phyloP scores from a whole-genome alignment of 2,113 vertebrate species.

The Chaetops frenatus region DNA sequence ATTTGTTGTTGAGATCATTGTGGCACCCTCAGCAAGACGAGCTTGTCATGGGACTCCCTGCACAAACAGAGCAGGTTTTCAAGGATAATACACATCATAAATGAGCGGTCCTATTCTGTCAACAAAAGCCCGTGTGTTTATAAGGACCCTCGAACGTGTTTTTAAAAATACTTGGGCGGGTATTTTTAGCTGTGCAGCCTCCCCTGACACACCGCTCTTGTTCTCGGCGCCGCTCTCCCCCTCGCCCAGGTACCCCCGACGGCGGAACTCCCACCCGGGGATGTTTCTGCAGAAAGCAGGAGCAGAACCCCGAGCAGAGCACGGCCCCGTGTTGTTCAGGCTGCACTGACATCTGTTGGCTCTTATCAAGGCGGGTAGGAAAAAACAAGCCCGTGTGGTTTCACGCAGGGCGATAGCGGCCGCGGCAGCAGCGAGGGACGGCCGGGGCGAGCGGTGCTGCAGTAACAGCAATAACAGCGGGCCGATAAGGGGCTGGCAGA shows the following conservation, averaged over 20 bases:
- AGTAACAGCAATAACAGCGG: background rate
- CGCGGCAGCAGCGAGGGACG: background rate
- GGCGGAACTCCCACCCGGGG: background rate
- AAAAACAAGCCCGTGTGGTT: background rate
- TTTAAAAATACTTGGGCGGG: background rate
- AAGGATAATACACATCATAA: conserved; percentile 16
- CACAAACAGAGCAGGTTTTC: conserved; percentile 20
- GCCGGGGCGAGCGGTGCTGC: background rate
- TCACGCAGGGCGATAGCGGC: background rate
- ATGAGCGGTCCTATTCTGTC: background rate
- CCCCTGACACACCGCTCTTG: background rate
- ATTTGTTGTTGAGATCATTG: background rate
- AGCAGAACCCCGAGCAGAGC: background rate
- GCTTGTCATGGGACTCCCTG: conserved; percentile 6
- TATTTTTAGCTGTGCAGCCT: conserved; percentile 32
- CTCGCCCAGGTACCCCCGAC: background rate
- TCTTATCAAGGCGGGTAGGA: background rate
- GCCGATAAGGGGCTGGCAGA: background rate
- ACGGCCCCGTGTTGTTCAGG: background rate
- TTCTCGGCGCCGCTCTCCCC: background rate
- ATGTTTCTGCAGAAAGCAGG: background rate
- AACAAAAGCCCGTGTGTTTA: background rate
- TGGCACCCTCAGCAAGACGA: background rate
- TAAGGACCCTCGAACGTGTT: background rate
- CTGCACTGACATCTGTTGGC: conserved; percentile 5